phyloP scores from a whole-genome alignment of 2,888 invertebrate genomes.

The Drosophila robusta region DNA sequence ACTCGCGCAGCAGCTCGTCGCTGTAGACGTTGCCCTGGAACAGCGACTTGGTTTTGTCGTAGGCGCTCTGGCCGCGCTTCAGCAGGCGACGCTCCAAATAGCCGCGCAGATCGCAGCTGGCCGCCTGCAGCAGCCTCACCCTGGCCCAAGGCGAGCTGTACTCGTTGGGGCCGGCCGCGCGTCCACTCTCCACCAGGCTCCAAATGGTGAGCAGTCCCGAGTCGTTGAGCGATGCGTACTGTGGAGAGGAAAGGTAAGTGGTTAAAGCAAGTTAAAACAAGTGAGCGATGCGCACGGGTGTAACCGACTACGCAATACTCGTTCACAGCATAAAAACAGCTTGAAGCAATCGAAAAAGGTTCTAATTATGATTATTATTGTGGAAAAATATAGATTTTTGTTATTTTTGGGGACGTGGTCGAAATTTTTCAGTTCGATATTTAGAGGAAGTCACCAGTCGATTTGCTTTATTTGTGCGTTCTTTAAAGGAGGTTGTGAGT shows the following conservation, averaged over 20 bases:
- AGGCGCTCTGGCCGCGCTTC: constrained; percentile 71
- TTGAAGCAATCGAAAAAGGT: too few species aligned
- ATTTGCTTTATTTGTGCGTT: too few species aligned
- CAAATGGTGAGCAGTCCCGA: constrained; percentile 85
- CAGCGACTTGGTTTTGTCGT: constrained; percentile 83
- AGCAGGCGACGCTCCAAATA: constrained; percentile 73
- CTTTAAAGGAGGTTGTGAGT: too few species aligned
- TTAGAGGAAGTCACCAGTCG: too few species aligned
- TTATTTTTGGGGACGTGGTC: too few species aligned
- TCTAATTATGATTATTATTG: too few species aligned
- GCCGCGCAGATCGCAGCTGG: constrained; percentile 79
- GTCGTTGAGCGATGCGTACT: constrained; percentile 85
- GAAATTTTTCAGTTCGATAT: too few species aligned
- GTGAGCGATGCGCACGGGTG: too few species aligned
- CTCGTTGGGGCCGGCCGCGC: constrained; percentile 54
- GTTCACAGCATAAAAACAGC: too few species aligned
- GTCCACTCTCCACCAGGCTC: constrained; percentile 83
- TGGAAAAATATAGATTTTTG: too few species aligned
- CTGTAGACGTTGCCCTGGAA: constrained; percentile 84
- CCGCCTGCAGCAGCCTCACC: constrained; percentile 83
- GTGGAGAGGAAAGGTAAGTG: constrained; percentile 5
- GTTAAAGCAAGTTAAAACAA: neutral
- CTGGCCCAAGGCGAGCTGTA: constrained; percentile 84
- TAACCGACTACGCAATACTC: too few species aligned
- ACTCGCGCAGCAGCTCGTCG: constrained; percentile 82